These are phyloP conservation scores for Dermatemys mawii DNA, from an alignment of 2,113 vertebrate genomes.

Conservation along the genomic window DNA sequence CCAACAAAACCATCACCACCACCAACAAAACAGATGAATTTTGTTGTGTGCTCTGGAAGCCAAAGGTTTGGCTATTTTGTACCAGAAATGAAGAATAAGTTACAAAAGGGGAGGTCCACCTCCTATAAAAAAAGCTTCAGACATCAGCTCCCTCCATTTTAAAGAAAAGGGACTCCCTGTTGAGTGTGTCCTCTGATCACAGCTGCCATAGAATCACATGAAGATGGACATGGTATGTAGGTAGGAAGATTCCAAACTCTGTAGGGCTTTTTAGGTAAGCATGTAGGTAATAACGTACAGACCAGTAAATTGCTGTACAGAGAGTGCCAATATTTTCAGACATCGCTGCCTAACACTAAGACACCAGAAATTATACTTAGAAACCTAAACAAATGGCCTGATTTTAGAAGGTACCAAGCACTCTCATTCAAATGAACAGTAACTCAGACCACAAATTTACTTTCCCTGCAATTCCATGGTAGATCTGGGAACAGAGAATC, in stretches of 20 bases:
- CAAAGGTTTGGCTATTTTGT: background rate
- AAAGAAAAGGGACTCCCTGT: background rate
- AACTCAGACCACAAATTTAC: conserved; percentile 34
- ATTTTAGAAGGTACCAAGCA: conserved; percentile 55
- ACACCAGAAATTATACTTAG: background rate
- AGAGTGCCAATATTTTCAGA: background rate
- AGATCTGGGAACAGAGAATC: background rate
- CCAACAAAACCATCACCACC: no score
- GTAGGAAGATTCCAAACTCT: background rate
- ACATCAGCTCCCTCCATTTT: background rate
- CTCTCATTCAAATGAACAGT: background rate
- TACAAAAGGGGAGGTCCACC: background rate
- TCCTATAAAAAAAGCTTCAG: background rate
- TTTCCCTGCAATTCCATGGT: conserved; percentile 12
- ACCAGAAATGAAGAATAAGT: background rate
- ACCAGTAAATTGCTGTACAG: background rate
- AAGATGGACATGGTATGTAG: background rate
- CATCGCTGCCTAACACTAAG: background rate
- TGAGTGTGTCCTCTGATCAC: background rate
- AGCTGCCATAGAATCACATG: background rate
- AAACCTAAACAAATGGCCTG: conserved; percentile 25
- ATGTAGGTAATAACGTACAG: background rate
- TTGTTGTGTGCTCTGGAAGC: background rate
- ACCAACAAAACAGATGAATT: background rate
- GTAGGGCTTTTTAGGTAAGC: background rate